Evolutionary conservation across 2,888 invertebrate species (phyloP).

Genomic region (Melinopterus prodromus): DNA sequence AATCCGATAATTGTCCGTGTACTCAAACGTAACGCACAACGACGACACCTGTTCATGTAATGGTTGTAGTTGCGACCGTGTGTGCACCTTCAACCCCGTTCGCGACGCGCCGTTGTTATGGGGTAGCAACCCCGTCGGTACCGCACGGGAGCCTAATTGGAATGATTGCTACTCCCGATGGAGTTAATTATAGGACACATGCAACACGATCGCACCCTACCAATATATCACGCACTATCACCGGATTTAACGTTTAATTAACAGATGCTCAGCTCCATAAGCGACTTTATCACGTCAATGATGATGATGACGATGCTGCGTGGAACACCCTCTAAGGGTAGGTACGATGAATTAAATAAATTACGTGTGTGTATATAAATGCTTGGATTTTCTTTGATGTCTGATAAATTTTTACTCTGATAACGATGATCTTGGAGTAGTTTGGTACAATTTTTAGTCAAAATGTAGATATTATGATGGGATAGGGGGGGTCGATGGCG

Average conservation of each 20-base stretch:
- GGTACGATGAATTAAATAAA: background rate
- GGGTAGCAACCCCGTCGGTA: constrained; percentile 22
- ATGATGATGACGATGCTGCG: background rate
- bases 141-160: constrained; percentile 51
- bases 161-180: constrained; percentile 58
- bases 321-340: background rate
- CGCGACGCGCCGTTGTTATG: constrained; percentile 10
- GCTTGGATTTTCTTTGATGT: too few relatives aligned
- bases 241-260: constrained; percentile 55
- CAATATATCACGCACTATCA: constrained; percentile 55
- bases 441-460: too few relatives aligned
- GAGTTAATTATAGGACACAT: constrained; percentile 61
- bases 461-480: too few relatives aligned
- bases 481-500: too few relatives aligned
- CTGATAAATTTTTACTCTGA: too few relatives aligned
- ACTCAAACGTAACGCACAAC: background rate
- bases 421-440: too few relatives aligned
- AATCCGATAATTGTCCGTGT: background rate
- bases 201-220: constrained; percentile 53
- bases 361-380: too few relatives aligned
- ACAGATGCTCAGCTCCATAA: constrained; percentile 24
- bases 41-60: background rate
- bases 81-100: background rate
- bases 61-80: background rate
- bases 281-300: background rate